phyloP scores from a whole-genome alignment of 2,888 invertebrate genomes.

The Phyto melanocephala region DNA sequence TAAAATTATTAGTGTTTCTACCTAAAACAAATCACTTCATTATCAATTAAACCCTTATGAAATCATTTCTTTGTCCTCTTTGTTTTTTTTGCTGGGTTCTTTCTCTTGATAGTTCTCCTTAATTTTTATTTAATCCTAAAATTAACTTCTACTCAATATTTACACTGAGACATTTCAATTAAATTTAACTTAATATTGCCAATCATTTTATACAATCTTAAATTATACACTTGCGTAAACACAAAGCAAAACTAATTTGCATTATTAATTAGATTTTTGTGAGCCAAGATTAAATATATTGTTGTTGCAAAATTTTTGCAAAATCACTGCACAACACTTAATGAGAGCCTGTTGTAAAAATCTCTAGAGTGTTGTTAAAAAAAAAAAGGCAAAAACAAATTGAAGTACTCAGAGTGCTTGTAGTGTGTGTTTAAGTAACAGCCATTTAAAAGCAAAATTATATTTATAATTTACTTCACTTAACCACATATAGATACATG shows the following conservation, averaged over 20 bases:
- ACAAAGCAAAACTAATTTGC: slow-evolving; percentile 42
- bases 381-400: neutral
- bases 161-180: neutral
- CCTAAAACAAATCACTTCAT: too few relatives aligned
- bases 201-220: neutral
- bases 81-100: too few relatives aligned
- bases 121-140: too few relatives aligned
- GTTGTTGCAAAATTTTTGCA: neutral
- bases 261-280: slow-evolving; percentile 49
- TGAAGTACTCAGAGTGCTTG: neutral
- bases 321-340: slow-evolving; percentile 23
- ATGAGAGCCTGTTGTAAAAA: slow-evolving; percentile 45
- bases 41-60: too few relatives aligned
- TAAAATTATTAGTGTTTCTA: too few relatives aligned
- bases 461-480: neutral
- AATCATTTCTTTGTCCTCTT: too few relatives aligned
- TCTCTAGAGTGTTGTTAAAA: slow-evolving; percentile 4
- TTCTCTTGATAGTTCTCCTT: too few relatives aligned
- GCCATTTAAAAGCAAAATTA: neutral
- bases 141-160: too few relatives aligned
- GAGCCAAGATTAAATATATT: neutral
- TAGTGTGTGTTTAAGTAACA: neutral
- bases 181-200: neutral
- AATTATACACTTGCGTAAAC: neutral
- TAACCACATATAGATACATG: neutral